Base-by-base conservation (phyloP, 2,797 vertebrate genomes). In the Champsocephalus gunnari region DNA sequence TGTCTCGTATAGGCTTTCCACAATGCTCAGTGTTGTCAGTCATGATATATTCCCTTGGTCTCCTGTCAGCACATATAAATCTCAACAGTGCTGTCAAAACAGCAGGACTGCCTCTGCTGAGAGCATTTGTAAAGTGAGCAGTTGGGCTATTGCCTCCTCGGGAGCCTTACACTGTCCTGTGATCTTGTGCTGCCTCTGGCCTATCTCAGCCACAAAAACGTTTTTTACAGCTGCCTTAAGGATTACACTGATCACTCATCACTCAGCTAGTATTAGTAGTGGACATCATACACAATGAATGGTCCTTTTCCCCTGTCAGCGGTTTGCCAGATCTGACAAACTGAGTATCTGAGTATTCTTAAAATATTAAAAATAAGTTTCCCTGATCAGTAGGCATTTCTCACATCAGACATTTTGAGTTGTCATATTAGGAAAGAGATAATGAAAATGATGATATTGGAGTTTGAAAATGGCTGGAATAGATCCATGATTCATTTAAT, bases 71-170 rank as follows among this genome's bases (percentile, higher is more conserved):
- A 76, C 79, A 71, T 61, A 89, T 93, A 90, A 92, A 88, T 85
- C 89, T 93, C 92, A 94, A 92, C 86, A 74, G 78, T 75, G 80
- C 87, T 93, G 92, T 93, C 93, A 92, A 91, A 94, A 94, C 92
- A 93, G 88, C 87, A 89, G 86, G 83, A 85, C 87, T 82, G 87
- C 84, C 85, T 90, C 83, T 85, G 92, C 92, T 93, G 83, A 91
- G 90, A 94, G 91, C 92, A 89, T 89, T 92, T 89, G 89, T 91
- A 90, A 93, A 92, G 89, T 93, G 92, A 94, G 93, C 92, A 95
- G 92, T 92, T 91, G 88, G 91, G 81, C 83, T 59, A 84, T 83
- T 82, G 86, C 86, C 81, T 93, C 85, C 88, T 89, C 82, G 70
- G 72, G 81, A 90, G 91, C 79, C 63, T 86, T 83, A 87, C 77